Conservation (phyloP, 2,797 vertebrate genomes). For the Anguilla pacifica region DNA sequence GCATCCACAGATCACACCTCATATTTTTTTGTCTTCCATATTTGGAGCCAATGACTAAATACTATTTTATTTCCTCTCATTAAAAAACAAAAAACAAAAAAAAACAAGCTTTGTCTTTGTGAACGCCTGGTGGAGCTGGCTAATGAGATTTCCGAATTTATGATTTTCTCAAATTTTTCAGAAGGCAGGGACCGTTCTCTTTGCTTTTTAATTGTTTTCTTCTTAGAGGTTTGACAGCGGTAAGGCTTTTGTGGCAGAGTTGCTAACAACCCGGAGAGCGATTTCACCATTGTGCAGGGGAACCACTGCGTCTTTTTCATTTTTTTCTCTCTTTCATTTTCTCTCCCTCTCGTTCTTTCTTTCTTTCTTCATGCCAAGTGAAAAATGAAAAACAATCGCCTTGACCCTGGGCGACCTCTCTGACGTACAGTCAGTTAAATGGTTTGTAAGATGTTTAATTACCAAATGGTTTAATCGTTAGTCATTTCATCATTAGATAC, state of each 20-base stretch:
- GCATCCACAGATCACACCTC: background rate
- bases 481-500: conserved; percentile 97
- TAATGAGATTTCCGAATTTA: conserved; percentile 64
- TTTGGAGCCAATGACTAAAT: conserved; percentile 1
- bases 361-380: conserved; percentile 42
- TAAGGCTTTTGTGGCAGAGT: conserved; percentile 64
- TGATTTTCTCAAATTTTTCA: conserved; percentile 26
- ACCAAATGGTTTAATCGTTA: conserved; percentile 94
- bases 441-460: conserved; percentile 97
- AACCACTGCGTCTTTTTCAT: conserved; percentile 50
- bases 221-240: conserved; percentile 67
- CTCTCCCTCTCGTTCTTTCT: conserved; percentile 19
- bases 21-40: background rate
- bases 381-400: conserved; percentile 71
- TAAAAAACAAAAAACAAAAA: background rate
- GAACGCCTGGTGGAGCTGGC: conserved; percentile 42
- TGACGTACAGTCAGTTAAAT: conserved; percentile 88
- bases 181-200: conserved; percentile 47
- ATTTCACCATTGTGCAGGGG: conserved; percentile 66
- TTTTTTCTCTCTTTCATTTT: conserved; percentile 19
- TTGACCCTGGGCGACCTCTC: conserved; percentile 83
- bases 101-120: conserved; percentile 33
- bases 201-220: conserved; percentile 60
- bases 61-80: conserved; percentile 1
- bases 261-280: conserved; percentile 68